phyloP scores from a whole-genome alignment of 1,140 invertebrate species.

The Grapholita molesta region DNA sequence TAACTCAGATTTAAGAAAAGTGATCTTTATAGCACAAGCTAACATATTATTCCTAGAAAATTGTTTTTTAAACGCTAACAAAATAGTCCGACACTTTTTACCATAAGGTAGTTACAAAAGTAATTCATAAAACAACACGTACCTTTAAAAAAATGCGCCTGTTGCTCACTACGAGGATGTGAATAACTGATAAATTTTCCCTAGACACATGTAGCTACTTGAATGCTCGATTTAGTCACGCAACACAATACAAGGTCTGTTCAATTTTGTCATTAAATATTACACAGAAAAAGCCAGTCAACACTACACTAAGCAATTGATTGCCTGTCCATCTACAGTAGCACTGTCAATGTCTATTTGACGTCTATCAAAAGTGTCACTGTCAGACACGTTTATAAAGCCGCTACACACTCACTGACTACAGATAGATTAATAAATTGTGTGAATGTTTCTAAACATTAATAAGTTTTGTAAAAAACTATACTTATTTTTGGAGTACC shows the following conservation, averaged over 20 bases:
- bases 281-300: not conserved
- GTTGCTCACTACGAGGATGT: not conserved
- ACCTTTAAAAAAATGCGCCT: not conserved
- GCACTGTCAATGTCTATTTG: not conserved
- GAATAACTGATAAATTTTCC: not conserved
- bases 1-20: not conserved
- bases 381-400: not conserved
- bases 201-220: not conserved
- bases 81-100: not conserved
- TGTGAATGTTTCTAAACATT: no score
- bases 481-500: no score
- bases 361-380: not conserved
- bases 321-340: not conserved
- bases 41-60: not conserved
- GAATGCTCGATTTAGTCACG: slow-evolving; percentile 3
- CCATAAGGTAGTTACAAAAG: no score
- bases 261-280: slow-evolving; percentile 1
- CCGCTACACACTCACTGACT: no score
- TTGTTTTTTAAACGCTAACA: not conserved
- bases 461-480: no score
- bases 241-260: slow-evolving; percentile 1
- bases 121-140: not conserved
- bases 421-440: no score
- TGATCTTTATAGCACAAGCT: not conserved
- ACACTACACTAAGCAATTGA: not conserved